phyloP scores from a whole-genome alignment of 1,140 invertebrate species.

The Procambarus clarkii region DNA sequence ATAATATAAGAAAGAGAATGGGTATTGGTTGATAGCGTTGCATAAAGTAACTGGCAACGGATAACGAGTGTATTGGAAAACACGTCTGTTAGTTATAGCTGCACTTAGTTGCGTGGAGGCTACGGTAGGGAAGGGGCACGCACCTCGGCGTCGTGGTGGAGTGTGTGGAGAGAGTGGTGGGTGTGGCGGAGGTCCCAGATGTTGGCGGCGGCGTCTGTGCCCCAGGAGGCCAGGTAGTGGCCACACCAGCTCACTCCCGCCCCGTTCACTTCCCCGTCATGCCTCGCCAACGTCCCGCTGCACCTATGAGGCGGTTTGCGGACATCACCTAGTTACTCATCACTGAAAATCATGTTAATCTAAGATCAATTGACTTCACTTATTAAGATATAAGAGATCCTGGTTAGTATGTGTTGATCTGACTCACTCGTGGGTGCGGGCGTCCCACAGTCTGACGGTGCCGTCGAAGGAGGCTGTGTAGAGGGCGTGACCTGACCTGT shows the following conservation, averaged over 20 bases:
- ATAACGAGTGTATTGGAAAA: too few relatives aligned
- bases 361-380: too few relatives aligned
- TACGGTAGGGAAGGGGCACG: too few relatives aligned
- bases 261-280: slow-evolving; percentile 58
- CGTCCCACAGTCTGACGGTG: slow-evolving; percentile 53
- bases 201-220: slow-evolving; percentile 25
- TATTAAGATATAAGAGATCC: too few relatives aligned
- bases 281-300: background rate
- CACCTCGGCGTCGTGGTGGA: slow-evolving; percentile 53
- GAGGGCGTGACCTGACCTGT: slow-evolving; percentile 40
- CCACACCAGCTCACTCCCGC: slow-evolving; percentile 54
- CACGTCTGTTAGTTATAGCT: too few relatives aligned
- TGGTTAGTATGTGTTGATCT: too few relatives aligned
- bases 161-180: slow-evolving; percentile 4
- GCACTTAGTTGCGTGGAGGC: too few relatives aligned
- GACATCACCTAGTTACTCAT: background rate
- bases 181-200: slow-evolving; percentile 52
- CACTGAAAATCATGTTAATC: too few relatives aligned
- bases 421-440: slow-evolving; percentile 40
- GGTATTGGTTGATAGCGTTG: too few relatives aligned
- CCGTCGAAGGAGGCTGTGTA: slow-evolving; percentile 62
- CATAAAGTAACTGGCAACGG: too few relatives aligned
- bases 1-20: too few relatives aligned
- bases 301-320: background rate
- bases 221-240: slow-evolving; percentile 47